Percentiles rank a stretch among this genome's conserved stretches.
Evolutionary conservation across 2,113 vertebrate genomes (phyloP).

Genomic region (Laterallus jamaicensis): DNA sequence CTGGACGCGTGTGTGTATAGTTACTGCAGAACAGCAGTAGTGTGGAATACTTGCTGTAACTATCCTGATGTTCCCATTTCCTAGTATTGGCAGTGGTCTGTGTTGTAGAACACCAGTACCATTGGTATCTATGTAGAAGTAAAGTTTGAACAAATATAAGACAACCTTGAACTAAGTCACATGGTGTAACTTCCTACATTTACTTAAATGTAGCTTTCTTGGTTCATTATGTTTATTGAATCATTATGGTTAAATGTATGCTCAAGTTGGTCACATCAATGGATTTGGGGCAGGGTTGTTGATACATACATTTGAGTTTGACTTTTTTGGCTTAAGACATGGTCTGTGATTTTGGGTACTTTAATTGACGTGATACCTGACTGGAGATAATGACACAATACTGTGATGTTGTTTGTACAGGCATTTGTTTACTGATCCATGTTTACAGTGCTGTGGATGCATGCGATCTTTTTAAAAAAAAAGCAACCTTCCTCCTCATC

Average conservation of each 20-base stretch:
- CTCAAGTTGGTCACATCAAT: not conserved
- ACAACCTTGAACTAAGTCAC: not conserved
- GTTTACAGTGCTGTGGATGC: not conserved
- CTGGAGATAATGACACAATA: not conserved
- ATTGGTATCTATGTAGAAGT: not conserved
- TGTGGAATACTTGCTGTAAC: not conserved
- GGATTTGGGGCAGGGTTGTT: not conserved
- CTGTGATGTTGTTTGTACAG: not conserved
- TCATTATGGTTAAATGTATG: not conserved
- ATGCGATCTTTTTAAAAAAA: not conserved
- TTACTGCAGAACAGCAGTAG: not conserved
- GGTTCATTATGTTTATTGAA: not conserved
- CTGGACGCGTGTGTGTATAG: not conserved
- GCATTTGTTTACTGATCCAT: not conserved
- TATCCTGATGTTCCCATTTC: not conserved
- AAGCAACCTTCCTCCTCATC: fast-evolving
- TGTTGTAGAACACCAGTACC: not conserved
- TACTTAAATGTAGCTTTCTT: not conserved
- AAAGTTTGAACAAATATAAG: not conserved
- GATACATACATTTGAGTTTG: not conserved
- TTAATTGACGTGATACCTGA: not conserved
- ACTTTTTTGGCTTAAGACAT: not conserved
- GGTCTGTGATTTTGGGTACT: not conserved
- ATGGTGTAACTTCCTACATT: not conserved
- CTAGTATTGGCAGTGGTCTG: not conserved